Base-by-base conservation (phyloP, 2,888 invertebrate genomes). In the Spilosoma lubricipeda region DNA sequence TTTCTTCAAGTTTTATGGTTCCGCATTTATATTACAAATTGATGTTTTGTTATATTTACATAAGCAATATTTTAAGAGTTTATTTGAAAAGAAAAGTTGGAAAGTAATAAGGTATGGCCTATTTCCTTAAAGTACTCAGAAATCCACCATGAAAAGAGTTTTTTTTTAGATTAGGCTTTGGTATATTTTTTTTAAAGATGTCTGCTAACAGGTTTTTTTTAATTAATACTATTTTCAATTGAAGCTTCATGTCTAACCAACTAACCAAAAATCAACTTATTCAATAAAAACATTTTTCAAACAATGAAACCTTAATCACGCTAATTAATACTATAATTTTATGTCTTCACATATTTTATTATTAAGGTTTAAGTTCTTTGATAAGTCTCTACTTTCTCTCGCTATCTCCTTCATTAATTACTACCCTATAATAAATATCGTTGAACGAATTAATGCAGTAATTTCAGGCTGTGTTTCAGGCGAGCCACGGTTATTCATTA, bases 361-460 rank as follows among this genome's bases (percentile, higher is more conserved):
- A 85, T 75, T 80, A 81, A 85, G 75, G 79, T 78, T 75, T 77
- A 76, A 73, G 83, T 77, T 74, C 65, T 64, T 33, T 30, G 33
- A 27, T 64, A 56, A 30, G 48, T 48, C 52, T 45, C n/a, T 42
- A 64, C 78, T 69, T n/a, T 77, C 5, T 72, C 72, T 33, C 71
- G 67, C 75, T 76, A 77, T 82, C 82, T 45, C 45, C 83, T 82
- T 15, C 77, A 80, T 86, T 87, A 88, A 89, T 89, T 89, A 87
- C 86, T 85, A 86, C 82, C 81, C 84, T 83, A 86, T 87, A 88
- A 89, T 90, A 90, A 90, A 89, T 89, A 90, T 86, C 85, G 85
- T 82, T 75, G 74, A 76, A 82, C 83, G 86, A 89, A 87, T 90
- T 90, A 90, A 87, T 88, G 89, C 87, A 86, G 89, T 87, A 90